Conservation (phyloP, 2,888 invertebrate genomes). For the Zaprionus bogoriensis region DNA sequence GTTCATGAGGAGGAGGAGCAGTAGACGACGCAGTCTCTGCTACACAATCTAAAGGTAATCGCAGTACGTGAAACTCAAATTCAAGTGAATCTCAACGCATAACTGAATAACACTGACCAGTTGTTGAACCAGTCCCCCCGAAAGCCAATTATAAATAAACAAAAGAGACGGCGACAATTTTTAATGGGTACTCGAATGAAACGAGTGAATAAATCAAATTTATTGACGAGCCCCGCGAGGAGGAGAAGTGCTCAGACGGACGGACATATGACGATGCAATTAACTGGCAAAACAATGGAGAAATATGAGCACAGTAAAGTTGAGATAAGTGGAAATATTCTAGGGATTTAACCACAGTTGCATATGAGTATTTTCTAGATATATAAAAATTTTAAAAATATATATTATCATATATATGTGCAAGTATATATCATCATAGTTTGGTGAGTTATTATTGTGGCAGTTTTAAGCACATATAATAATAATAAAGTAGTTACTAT, state of each 20-base stretch:
- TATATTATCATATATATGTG: too few relatives aligned
- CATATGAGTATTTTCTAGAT: too few relatives aligned
- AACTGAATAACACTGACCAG: background rate
- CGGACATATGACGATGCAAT: constrained; percentile 28
- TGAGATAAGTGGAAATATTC: background rate
- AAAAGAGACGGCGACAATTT: constrained; percentile 22
- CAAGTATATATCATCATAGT: background rate
- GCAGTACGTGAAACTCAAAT: background rate
- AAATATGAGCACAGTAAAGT: constrained; percentile 3
- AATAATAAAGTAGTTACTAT: too few relatives aligned
- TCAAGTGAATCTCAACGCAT: background rate
- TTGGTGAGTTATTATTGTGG: too few relatives aligned
- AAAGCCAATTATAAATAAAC: constrained; percentile 33
- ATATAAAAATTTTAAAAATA: too few relatives aligned
- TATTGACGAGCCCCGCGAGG: constrained; percentile 9
- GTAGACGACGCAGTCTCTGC: too few relatives aligned
- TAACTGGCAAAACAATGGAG: constrained; percentile 15
- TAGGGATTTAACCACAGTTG: background rate
- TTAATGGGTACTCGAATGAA: constrained; percentile 18
- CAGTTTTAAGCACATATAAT: too few relatives aligned
- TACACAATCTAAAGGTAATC: background rate
- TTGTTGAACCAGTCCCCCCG: background rate
- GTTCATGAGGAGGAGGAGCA: too few relatives aligned
- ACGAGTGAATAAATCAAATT: constrained; percentile 30
- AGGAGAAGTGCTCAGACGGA: background rate